Evolutionary conservation across 53 echinoderm and acorn worm genomes (phyloP).

Genomic region (Henricia sp.): DNA sequence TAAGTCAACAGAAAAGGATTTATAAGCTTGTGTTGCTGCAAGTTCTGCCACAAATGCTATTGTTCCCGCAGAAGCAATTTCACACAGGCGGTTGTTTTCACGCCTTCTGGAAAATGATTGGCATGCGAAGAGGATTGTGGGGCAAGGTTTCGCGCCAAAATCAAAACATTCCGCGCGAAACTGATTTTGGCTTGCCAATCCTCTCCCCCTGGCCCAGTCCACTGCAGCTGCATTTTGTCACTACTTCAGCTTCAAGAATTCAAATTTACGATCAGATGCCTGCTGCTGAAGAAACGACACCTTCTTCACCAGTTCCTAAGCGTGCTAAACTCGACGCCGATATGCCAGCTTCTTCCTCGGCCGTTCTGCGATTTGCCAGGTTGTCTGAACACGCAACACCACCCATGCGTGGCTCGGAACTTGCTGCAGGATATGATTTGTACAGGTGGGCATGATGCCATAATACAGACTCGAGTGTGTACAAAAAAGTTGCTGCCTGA

Average conservation of each 20-base stretch:
- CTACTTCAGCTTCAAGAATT: no score
- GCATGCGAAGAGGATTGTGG: constrained; percentile 50
- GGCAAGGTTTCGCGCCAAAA: constrained; percentile 51
- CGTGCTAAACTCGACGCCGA: constrained; percentile 34
- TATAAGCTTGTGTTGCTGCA: neutral
- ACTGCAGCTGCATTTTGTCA: neutral
- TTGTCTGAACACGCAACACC: constrained; percentile 56
- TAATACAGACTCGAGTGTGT: no score
- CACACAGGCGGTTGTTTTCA: neutral
- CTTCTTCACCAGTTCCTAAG: constrained; percentile 3
- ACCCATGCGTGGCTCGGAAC: constrained; percentile 64
- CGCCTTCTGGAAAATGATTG: constrained; percentile 44
- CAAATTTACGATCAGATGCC: constrained; percentile 9
- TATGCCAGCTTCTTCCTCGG: neutral
- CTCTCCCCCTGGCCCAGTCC: no score
- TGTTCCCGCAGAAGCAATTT: neutral
- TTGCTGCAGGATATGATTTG: constrained; percentile 82
- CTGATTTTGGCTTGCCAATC: neutral
- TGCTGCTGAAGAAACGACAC: constrained; percentile 8
- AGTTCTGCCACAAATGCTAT: constrained; percentile 15
- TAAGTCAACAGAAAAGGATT: constrained; percentile 21
- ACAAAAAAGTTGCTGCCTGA: no score
- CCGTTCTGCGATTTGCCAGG: constrained; percentile 63
- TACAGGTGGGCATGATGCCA: constrained; percentile 81
- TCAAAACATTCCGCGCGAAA: constrained; percentile 34